Conservation (phyloP, 2,797 vertebrate species). For the Falco novaeseelandiae region DNA sequence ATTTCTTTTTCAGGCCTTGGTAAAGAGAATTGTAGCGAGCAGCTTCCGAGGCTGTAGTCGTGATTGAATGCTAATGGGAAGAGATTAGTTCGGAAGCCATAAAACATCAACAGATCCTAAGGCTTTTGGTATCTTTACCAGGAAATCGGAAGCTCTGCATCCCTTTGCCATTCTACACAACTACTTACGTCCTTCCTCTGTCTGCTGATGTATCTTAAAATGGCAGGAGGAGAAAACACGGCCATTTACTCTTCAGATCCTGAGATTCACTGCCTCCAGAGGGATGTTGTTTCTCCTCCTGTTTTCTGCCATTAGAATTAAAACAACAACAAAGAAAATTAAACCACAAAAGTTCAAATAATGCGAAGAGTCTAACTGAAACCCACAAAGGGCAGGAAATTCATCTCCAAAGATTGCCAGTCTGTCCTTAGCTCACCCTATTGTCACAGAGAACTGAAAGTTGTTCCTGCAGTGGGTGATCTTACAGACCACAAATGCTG, state of each 20-base stretch:
- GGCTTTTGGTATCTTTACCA: neutral
- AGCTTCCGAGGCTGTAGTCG: neutral
- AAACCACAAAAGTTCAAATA: conserved; percentile 66
- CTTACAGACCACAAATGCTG: conserved; percentile 55
- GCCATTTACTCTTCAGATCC: neutral
- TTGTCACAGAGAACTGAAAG: conserved; percentile 66
- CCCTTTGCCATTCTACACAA: neutral
- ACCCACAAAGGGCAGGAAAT: conserved; percentile 71
- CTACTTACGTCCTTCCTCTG: neutral
- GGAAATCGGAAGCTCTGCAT: neutral
- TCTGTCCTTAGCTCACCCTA: conserved; percentile 67
- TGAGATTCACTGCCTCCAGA: conserved; percentile 15
- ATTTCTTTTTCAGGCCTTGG: neutral
- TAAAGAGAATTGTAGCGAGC: neutral
- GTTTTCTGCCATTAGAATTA: conserved; percentile 62
- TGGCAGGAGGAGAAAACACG: neutral
- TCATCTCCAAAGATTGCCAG: conserved; percentile 52
- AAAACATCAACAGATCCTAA: neutral
- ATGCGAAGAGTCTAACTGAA: conserved; percentile 62
- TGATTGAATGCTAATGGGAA: neutral
- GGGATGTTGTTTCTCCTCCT: conserved; percentile 36
- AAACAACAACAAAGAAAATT: conserved; percentile 66
- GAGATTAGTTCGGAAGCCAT: neutral
- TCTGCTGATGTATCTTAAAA: neutral
- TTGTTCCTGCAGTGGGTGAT: conserved; percentile 55